Evolutionary conservation across 2,888 invertebrate species (phyloP), one percentile per base, ranked within the genome.

Genomic region (Druceiella hillmani): DNA sequence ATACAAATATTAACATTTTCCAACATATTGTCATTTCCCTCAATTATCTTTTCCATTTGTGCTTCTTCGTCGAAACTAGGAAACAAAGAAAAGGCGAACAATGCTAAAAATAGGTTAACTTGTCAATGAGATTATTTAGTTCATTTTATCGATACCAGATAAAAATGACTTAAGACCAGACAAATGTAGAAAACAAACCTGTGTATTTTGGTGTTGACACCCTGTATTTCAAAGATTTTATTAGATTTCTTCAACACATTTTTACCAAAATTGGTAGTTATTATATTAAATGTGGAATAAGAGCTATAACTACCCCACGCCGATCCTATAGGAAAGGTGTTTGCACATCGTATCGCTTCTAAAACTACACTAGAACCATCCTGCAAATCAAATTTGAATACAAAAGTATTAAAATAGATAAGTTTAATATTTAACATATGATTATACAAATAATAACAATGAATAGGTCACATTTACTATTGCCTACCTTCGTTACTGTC

Each of bases 21-120:
- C 32, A 93, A 64, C 41, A 92, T 75, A 30, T 76, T 71, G 62
- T 94, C 93, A 64, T 91, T 93, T 9, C 81, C 79, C 52, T 92
- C 91, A 15, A 83, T 68, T 7, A 94, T 56, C 50, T 86, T 72
- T 44, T 93, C 92, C 51, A 82, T 79, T 55, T 81, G 78, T 46
- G 83, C 82, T 33, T 83, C 81, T 2, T 68, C 48, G 39, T 76
- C 75, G 14, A 76, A 59, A 17, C 63, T 62, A 31, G 11, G 34
- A 43, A 20, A 13, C 28, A 27, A 32, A 13, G 11, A 37, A 11
- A 12, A 25, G 22, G 22, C 63, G 64, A 41, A 83, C 73, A 43
- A 75, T 79, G 6, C 71, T 74, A 31, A 67, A 64, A 9, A 79
- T 56, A 17, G 78, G 74, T 43, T 78, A 71, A 41, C n/a, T n/a